Percentiles rank a stretch among this genome's conserved stretches.
These are phyloP conservation scores for Caenorhabditis drosophilae DNA, from an alignment of 2,888 invertebrate species.

Conservation along the genomic window DNA sequence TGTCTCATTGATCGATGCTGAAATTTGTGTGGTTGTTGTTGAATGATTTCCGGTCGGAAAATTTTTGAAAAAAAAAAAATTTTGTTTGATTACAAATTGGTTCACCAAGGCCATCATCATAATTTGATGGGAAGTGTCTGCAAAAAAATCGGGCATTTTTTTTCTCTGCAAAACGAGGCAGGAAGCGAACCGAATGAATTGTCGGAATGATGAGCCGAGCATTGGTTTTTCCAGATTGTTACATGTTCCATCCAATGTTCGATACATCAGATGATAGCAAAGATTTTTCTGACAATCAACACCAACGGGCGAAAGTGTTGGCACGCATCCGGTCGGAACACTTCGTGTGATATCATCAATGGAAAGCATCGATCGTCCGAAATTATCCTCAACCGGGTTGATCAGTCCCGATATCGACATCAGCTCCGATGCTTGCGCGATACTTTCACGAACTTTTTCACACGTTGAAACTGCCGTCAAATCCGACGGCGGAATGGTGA, in stretches of 20 bases:
- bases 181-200: slow-evolving; percentile 68
- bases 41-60: background rate
- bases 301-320: slow-evolving; percentile 56
- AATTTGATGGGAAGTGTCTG: slow-evolving; percentile 64
- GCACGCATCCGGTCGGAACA: slow-evolving; percentile 65
- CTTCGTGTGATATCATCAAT: slow-evolving; percentile 65
- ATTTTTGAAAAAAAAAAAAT: background rate
- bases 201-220: slow-evolving; percentile 89
- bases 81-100: slow-evolving; percentile 59
- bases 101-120: slow-evolving; percentile 65
- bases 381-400: slow-evolving; percentile 55
- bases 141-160: slow-evolving; percentile 3
- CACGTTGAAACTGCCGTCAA: slow-evolving; percentile 34
- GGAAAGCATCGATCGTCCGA: slow-evolving; percentile 51
- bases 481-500: slow-evolving; percentile 27
- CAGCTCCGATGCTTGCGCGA: slow-evolving; percentile 40
- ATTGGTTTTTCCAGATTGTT: slow-evolving; percentile 89
- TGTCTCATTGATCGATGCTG: slow-evolving; percentile 43
- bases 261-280: slow-evolving; percentile 69
- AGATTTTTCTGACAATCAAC: slow-evolving; percentile 71
- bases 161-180: background rate
- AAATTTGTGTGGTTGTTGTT: slow-evolving; percentile 7
- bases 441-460: slow-evolving; percentile 29
- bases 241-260: slow-evolving; percentile 90
- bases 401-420: slow-evolving; percentile 43